Evolutionary conservation across 1,140 invertebrate species (phyloP).

Genomic region (Kradibia gibbosae): DNA sequence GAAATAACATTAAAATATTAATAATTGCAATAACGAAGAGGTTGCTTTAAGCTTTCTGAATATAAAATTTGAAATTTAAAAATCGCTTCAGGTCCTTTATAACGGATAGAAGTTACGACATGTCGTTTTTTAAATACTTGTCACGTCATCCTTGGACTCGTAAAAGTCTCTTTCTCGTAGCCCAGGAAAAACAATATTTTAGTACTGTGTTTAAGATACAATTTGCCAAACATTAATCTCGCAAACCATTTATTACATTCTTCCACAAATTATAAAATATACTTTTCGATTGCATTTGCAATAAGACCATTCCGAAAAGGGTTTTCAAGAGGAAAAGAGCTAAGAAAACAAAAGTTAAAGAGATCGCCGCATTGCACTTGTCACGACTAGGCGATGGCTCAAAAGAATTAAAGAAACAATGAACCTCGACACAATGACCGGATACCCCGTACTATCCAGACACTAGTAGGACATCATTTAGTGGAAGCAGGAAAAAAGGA

Average conservation of each 20-base stretch:
- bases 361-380: constrained; percentile 3
- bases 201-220: neutral
- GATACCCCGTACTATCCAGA: constrained; percentile 19
- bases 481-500: neutral
- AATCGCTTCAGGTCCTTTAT: too few species aligned
- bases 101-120: too few species aligned
- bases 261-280: neutral
- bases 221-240: constrained; percentile 8
- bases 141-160: neutral
- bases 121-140: too few species aligned
- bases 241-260: neutral
- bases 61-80: too few species aligned
- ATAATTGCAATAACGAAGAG: too few species aligned
- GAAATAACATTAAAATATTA: too few species aligned
- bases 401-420: neutral
- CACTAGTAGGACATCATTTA: neutral
- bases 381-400: neutral
- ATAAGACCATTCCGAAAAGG: neutral
- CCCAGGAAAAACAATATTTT: neutral
- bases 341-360: neutral
- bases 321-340: neutral
- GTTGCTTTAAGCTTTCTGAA: too few species aligned
- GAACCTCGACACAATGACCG: constrained; percentile 25
- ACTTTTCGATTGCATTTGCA: neutral
- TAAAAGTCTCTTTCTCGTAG: neutral